Percentiles rank a stretch among this genome's conserved stretches.
These are phyloP conservation scores for Pteropus alecto DNA, from an alignment of 2,113 vertebrate genomes.

Conservation along the genomic window DNA sequence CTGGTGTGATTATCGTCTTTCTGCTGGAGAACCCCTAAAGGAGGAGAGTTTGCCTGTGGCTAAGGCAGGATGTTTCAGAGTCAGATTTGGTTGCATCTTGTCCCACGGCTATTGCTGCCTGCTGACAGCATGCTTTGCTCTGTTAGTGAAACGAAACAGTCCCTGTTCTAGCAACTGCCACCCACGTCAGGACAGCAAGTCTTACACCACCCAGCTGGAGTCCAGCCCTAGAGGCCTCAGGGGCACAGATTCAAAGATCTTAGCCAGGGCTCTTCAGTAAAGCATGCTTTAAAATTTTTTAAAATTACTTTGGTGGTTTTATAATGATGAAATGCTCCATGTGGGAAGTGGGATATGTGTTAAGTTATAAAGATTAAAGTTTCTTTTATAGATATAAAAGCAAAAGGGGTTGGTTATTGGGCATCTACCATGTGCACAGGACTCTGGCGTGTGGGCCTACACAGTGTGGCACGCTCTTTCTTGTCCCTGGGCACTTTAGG, in stretches of 20 bases:
- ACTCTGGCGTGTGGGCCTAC: accelerated
- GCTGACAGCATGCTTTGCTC: not conserved
- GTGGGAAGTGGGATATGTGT: not conserved
- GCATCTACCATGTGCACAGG: not conserved
- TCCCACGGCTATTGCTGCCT: not conserved
- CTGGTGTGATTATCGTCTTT: not conserved
- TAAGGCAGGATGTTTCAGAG: not conserved
- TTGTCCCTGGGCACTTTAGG: accelerated
- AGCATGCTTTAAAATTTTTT: not conserved
- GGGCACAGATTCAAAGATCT: not conserved
- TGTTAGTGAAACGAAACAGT: not conserved
- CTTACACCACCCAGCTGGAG: not conserved
- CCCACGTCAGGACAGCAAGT: not conserved
- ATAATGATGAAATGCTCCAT: not conserved
- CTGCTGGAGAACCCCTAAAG: not conserved
- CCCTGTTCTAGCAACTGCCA: not conserved
- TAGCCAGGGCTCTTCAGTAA: not conserved
- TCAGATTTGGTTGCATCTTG: not conserved
- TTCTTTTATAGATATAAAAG: not conserved
- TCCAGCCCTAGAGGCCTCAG: not conserved
- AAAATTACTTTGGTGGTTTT: not conserved
- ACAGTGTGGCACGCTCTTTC: accelerated
- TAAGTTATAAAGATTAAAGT: not conserved
- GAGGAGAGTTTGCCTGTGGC: not conserved
- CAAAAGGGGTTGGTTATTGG: not conserved